These are phyloP conservation scores for Pollicipes pollicipes DNA, from an alignment of 1,140 invertebrate species.

Conservation along the genomic window DNA sequence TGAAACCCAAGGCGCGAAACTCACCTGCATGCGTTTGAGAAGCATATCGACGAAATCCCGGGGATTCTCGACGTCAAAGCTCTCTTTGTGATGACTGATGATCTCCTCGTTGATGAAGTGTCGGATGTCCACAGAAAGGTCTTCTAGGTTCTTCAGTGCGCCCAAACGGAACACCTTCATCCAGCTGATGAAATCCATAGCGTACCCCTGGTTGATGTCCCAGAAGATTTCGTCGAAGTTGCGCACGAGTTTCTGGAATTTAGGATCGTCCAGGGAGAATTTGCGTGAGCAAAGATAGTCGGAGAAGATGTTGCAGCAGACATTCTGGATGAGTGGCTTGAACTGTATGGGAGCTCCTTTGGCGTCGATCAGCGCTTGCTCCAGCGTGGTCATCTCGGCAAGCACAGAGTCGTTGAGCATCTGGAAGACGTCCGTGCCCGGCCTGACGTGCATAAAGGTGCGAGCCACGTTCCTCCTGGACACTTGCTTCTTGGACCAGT, in stretches of 20 bases:
- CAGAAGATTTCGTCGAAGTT: conserved; percentile 73
- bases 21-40: conserved; percentile 23
- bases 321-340: conserved; percentile 43
- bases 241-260: conserved; percentile 44
- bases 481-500: conserved; percentile 66
- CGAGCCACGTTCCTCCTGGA: conserved; percentile 46
- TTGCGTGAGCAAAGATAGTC: conserved; percentile 62
- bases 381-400: conserved; percentile 17
- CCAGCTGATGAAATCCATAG: conserved; percentile 73
- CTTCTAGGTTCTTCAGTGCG: conserved; percentile 45
- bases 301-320: conserved; percentile 56
- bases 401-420: conserved; percentile 10
- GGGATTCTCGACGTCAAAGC: conserved; percentile 19
- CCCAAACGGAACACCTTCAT: conserved; percentile 47
- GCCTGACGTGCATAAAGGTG: conserved; percentile 30
- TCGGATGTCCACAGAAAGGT: conserved; percentile 48
- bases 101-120: conserved; percentile 52
- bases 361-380: conserved; percentile 12
- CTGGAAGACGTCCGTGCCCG: conserved; percentile 28
- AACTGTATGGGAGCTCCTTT: conserved; percentile 24
- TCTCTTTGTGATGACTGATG: conserved; percentile 28
- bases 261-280: conserved; percentile 43
- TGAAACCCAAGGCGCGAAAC: too few species aligned
- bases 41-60: conserved; percentile 54
- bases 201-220: conserved; percentile 71